A percentile compares a stretch with the other conserved stretches of the same genome.
Conservation (phyloP, 1,140 invertebrate species). For the Drosophila funebris region DNA sequence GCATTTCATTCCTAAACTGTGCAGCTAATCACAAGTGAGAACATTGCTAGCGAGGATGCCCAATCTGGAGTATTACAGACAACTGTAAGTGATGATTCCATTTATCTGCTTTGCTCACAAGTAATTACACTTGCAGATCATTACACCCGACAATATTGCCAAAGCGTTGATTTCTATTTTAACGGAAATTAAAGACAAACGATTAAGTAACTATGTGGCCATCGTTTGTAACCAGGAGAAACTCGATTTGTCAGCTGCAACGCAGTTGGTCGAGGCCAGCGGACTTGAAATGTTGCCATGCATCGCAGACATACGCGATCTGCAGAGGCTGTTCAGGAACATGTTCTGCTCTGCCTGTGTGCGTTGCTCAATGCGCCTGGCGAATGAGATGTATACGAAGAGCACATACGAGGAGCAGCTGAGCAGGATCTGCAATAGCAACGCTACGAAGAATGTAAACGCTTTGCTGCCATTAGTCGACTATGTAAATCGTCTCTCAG, state of each 20-base stretch:
- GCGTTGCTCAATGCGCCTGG: slow-evolving; percentile 10
- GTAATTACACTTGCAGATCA: neutral
- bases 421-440: slow-evolving; percentile 10
- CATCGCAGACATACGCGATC: slow-evolving; percentile 9
- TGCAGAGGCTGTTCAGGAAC: slow-evolving; percentile 13
- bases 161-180: slow-evolving; percentile 19
- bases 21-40: slow-evolving; percentile 23
- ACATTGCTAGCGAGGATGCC: slow-evolving; percentile 1
- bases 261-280: slow-evolving; percentile 4
- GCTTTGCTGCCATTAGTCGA: slow-evolving; percentile 11
- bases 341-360: slow-evolving; percentile 32
- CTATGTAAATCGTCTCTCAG: slow-evolving; percentile 19
- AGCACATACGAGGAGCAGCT: slow-evolving; percentile 21
- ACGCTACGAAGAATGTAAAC: slow-evolving; percentile 21
- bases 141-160: slow-evolving; percentile 6
- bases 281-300: neutral
- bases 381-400: neutral
- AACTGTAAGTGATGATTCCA: slow-evolving; percentile 1
- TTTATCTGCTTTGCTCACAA: neutral
- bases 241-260: neutral
- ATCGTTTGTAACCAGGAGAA: slow-evolving; percentile 11
- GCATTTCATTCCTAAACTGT: neutral
- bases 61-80: slow-evolving; percentile 4
- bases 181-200: neutral
- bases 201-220: slow-evolving; percentile 18